These are phyloP conservation scores for Lasioglossum zephyrum DNA, from an alignment of 2,888 invertebrate genomes.

Conservation along the genomic window DNA sequence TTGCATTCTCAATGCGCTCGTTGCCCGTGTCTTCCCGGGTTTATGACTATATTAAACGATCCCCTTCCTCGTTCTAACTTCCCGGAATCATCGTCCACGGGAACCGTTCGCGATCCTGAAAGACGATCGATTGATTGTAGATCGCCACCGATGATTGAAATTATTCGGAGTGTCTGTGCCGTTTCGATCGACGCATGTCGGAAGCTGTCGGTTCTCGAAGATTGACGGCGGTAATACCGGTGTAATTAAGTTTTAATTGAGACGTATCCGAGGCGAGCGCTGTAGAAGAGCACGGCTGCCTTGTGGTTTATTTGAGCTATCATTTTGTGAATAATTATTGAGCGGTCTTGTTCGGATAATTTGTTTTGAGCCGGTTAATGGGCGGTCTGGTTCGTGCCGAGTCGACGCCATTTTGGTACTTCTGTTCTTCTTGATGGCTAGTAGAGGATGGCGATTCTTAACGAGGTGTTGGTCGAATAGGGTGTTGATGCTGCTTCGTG, in stretches of 20 bases:
- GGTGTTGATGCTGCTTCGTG: too few species aligned
- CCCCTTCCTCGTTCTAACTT: not conserved
- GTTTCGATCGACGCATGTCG: not conserved
- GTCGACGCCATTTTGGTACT: not conserved
- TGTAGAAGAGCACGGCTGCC: not conserved
- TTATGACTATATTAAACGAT: constrained; percentile 29
- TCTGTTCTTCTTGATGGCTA: not conserved
- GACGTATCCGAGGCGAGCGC: not conserved
- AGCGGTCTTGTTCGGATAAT: not conserved
- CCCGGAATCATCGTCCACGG: not conserved
- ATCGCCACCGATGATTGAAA: not conserved
- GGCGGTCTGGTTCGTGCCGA: not conserved
- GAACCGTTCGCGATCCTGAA: not conserved
- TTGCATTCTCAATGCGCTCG: not conserved
- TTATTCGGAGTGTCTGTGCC: not conserved
- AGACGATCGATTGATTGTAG: not conserved
- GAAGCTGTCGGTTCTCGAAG: not conserved
- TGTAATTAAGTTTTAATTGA: constrained; percentile 1
- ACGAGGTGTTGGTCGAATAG: too few species aligned
- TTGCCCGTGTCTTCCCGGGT: not conserved
- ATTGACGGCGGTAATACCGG: not conserved
- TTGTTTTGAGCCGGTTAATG: not conserved
- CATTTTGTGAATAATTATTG: not conserved
- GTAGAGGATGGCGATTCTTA: too few species aligned
- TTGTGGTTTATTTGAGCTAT: not conserved